Conservation (phyloP, 1,140 invertebrate genomes). For the Drosophila persimilis region DNA sequence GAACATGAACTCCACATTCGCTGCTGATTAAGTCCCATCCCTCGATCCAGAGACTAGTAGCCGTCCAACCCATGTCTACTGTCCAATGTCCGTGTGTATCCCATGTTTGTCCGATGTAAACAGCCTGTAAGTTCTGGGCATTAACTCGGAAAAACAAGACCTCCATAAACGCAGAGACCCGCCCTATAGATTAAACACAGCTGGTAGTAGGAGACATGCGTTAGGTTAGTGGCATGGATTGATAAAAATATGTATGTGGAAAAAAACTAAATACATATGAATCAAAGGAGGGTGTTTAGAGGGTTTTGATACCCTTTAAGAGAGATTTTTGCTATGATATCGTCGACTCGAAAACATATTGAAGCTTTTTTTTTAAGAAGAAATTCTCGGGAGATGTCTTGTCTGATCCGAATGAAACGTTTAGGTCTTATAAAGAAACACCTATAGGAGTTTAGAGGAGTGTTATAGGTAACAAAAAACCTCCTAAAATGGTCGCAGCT, state of each 20-base stretch:
- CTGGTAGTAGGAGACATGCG: slow-evolving; percentile 12
- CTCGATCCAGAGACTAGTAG: background rate
- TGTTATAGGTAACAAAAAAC: too few species aligned
- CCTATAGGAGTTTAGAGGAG: too few species aligned
- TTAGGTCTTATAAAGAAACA: too few species aligned
- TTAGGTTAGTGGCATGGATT: slow-evolving; percentile 43
- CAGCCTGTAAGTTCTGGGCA: slow-evolving; percentile 15
- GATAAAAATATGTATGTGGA: slow-evolving; percentile 9
- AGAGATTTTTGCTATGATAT: too few species aligned
- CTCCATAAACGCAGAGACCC: background rate
- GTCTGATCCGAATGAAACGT: too few species aligned
- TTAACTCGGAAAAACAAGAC: slow-evolving; percentile 22
- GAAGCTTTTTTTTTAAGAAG: too few species aligned
- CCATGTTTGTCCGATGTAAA: slow-evolving; percentile 15
- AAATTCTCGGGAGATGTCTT: too few species aligned
- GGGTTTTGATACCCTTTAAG: slow-evolving; percentile 6
- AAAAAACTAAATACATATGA: slow-evolving; percentile 7
- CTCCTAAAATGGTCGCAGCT: too few species aligned
- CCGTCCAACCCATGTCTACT: background rate
- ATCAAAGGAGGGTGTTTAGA: too few species aligned
- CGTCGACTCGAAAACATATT: too few species aligned
- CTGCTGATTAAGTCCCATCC: slow-evolving; percentile 24
- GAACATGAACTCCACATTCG: slow-evolving; percentile 11
- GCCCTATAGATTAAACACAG: slow-evolving; percentile 5
- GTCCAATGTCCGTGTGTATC: too few species aligned